Evolutionary conservation across 2,888 invertebrate genomes (phyloP), one percentile per base, ranked within the genome.

Genomic region (Hesperia comma): DNA sequence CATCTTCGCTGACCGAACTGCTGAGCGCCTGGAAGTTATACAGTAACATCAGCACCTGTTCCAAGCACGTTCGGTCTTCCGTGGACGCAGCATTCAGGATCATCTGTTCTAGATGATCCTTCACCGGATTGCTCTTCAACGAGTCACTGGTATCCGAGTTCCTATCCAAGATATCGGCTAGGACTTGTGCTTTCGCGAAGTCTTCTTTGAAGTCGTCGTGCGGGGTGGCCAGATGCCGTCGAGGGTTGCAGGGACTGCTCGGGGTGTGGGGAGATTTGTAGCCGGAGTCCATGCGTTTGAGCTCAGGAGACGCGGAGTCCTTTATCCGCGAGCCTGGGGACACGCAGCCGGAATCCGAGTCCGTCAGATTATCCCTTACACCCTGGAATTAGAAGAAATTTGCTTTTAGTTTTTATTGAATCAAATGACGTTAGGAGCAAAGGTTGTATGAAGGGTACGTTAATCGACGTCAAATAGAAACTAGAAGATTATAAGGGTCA

Each of bases 51-150:
- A 95, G 80, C 57, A 95, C 92, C 79, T 95, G 95, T 75, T 95
- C 94, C 77, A 95, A 85, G 74, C 95, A 95, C 60, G 92, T 89
- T 78, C 94, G 93, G 75, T 95, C 95, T 43, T 94, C 93, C 68
- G 93, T 93, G 17, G 92, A 92, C 14, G 87, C 87, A 54, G 93
- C 90, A 64, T 89, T 93, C 73, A 93, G 70, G 71, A 93, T 89
- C 92, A 93, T 93, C 77, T 91, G 91, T 72, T 93, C 93, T 58
- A 93, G 74, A 75, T 90, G 92, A 40, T 93, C 92, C 73, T 90
- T 93, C 69, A 93, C 91, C 69, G 92, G 91, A 70, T 90, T 92
- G 71, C 87, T 90, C 73, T 85, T 89, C 69, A 92, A 77, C 51
- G 91, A 92, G 73, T 92, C 92, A 79, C 88, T 90, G 75, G 84